phyloP scores from a whole-genome alignment of 2,113 vertebrate species.

The Aleadryas rufinucha region DNA sequence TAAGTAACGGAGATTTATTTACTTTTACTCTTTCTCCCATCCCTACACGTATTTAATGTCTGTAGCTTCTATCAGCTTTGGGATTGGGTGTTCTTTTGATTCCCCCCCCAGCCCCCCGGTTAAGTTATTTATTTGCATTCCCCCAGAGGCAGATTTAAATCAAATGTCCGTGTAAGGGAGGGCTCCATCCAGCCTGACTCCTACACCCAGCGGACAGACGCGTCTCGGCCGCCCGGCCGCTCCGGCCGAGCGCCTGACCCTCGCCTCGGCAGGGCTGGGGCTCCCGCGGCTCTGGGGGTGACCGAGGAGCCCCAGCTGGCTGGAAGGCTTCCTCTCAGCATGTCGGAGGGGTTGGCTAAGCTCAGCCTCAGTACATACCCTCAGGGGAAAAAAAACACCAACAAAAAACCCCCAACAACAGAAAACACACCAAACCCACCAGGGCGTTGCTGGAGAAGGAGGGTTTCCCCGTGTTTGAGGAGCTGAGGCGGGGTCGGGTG shows the following conservation, averaged over 20 bases:
- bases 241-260: not conserved
- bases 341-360: not conserved
- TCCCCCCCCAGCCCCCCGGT: fast-evolving
- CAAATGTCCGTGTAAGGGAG: not conserved
- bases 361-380: not conserved
- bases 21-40: slow-evolving; percentile 36
- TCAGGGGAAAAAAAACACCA: fast-evolving
- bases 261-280: not conserved
- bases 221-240: not conserved
- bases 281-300: not conserved
- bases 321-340: not conserved
- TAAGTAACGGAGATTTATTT: slow-evolving; percentile 54
- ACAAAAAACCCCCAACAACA: fast-evolving
- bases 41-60: not conserved
- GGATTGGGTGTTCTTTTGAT: not conserved
- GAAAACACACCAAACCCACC: not conserved
- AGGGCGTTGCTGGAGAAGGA: not conserved
- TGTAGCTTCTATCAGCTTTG: not conserved
- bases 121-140: slow-evolving; percentile 56
- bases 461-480: not conserved
- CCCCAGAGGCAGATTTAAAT: slow-evolving; percentile 42
- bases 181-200: not conserved
- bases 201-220: not conserved
- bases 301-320: not conserved
- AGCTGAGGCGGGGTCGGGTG: not conserved